These are phyloP conservation scores for Phodopus roborovskii DNA, from an alignment of 2,113 vertebrate species.

Conservation along the genomic window DNA sequence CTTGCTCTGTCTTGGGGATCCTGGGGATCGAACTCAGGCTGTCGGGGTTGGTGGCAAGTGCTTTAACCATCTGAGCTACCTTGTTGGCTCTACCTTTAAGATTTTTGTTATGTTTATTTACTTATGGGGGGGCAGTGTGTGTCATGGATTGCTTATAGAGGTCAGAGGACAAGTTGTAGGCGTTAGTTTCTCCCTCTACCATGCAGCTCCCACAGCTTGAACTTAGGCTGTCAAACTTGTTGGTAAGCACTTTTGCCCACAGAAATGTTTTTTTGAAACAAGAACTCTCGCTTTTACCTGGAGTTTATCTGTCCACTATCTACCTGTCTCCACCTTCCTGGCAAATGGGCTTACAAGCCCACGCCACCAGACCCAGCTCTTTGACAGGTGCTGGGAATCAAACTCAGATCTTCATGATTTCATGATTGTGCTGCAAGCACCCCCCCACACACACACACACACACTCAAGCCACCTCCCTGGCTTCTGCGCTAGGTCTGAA, in stretches of 20 bases:
- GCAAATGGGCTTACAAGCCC: background rate
- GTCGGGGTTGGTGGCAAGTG: background rate
- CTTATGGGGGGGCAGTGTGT: background rate
- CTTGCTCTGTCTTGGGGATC: background rate
- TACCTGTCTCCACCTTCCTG: background rate
- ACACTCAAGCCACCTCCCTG: background rate
- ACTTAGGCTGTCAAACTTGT: background rate
- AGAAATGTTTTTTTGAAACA: background rate
- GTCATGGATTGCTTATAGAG: too few species aligned
- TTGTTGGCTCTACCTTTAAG: background rate
- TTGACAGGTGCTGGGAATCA: background rate
- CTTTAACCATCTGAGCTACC: background rate
- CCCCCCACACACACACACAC: too few species aligned
- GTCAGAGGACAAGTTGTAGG: background rate
- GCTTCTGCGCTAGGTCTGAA: background rate
- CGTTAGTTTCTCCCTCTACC: background rate
- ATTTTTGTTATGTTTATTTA: background rate
- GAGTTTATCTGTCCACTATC: background rate
- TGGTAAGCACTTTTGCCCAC: background rate
- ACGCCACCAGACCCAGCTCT: background rate
- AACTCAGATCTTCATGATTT: background rate
- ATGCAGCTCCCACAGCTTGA: rapidly evolving
- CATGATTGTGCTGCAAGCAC: background rate
- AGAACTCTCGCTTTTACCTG: background rate
- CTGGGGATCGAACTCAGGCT: background rate